Percentiles rank a stretch among this genome's conserved stretches.
phyloP scores from a whole-genome alignment of 2,888 invertebrate genomes.

The Nomada hirtipes region DNA sequence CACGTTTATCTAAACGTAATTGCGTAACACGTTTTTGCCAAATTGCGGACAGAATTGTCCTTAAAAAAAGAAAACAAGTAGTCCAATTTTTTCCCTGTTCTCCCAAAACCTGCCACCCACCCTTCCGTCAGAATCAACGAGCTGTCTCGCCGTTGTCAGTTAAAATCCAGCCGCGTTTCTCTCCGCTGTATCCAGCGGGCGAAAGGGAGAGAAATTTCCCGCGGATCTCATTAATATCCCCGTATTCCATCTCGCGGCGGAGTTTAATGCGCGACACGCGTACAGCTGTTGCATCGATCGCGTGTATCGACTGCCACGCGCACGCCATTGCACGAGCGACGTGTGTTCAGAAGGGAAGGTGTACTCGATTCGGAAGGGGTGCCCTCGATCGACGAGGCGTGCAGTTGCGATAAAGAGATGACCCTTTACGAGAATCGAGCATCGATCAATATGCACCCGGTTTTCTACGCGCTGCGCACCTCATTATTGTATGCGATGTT shows the following conservation, averaged over 20 bases:
- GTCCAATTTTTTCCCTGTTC: too few relatives aligned
- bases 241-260: slow-evolving; percentile 8
- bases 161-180: background rate
- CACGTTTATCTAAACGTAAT: too few relatives aligned
- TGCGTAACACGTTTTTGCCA: too few relatives aligned
- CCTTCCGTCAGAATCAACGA: background rate
- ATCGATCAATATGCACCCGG: slow-evolving; percentile 9
- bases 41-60: too few relatives aligned
- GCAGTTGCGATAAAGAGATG: background rate
- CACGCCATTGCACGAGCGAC: background rate
- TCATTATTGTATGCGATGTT: slow-evolving; percentile 28
- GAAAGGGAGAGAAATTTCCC: slow-evolving; percentile 27
- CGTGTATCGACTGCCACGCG: background rate
- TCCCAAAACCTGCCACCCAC: too few relatives aligned
- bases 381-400: slow-evolving; percentile 1
- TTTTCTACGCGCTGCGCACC: slow-evolving; percentile 14
- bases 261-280: background rate
- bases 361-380: slow-evolving; percentile 18
- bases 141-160: background rate
- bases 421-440: background rate
- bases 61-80: too few relatives aligned
- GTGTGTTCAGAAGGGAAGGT: background rate
- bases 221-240: slow-evolving; percentile 40
- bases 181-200: background rate
- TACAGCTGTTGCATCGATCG: slow-evolving; percentile 8